A percentile compares a stretch with the other conserved stretches of the same genome.
These are phyloP conservation scores for Meliscaeva auricollis DNA, from an alignment of 2,888 invertebrate genomes.

Conservation along the genomic window DNA sequence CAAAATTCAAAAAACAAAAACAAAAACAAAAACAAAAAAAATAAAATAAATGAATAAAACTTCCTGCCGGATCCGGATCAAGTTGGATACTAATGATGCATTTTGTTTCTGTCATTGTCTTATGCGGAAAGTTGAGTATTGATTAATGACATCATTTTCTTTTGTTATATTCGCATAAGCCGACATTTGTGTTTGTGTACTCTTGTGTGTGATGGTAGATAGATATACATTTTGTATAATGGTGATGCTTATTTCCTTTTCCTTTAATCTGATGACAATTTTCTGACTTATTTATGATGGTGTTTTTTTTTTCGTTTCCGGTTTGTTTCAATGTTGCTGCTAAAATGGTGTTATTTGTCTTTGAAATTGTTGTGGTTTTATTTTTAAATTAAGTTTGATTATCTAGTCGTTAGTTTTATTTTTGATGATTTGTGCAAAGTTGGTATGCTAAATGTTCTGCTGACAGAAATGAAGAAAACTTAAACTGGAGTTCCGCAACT, in stretches of 20 bases:
- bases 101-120: conserved; percentile 30
- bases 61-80: conserved; percentile 27
- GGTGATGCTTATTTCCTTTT: background rate
- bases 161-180: background rate
- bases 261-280: conserved; percentile 12
- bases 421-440: too few relatives aligned
- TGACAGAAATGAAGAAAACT: too few relatives aligned
- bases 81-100: conserved; percentile 33
- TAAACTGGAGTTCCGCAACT: too few relatives aligned
- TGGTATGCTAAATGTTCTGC: too few relatives aligned
- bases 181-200: background rate
- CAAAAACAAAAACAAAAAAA: background rate
- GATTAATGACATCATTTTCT: conserved; percentile 51
- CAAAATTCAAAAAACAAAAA: background rate
- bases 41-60: conserved; percentile 14
- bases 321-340: background rate
- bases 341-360: too few relatives aligned
- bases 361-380: background rate
- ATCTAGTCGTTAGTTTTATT: background rate
- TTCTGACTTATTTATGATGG: conserved; percentile 5
- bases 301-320: background rate
- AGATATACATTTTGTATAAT: background rate
- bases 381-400: background rate
- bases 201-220: background rate
- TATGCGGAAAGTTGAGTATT: conserved; percentile 33